Evolutionary conservation across 1,140 invertebrate species (phyloP), one percentile per base, ranked within the genome.

Genomic region (Lepidurus arcticus): DNA sequence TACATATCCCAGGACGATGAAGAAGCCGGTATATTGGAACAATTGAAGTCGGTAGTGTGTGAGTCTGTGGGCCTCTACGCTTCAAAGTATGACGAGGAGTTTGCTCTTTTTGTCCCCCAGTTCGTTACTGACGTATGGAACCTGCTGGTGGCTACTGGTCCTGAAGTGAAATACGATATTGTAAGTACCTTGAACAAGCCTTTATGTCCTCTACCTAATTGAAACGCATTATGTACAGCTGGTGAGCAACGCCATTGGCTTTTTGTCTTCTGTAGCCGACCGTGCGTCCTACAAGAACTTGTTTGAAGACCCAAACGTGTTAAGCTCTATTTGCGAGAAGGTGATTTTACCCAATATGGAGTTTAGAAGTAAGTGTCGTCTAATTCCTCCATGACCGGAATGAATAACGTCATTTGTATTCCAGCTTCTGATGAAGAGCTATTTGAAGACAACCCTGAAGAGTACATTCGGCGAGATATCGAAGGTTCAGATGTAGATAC

Each of bases 401-500:
- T 76, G 44, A 45, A n/a, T 26, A 7, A 44, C 9, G 2, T 4
- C 5, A n/a, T 47, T 44, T 45, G 6, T 74, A 74, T 80, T 77
- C 47, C n/a, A 34, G 11, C 75, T 26, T 81, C 34, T 1, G 98
- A 99, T 87, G 92, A 95, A 85, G 97, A 99, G 86, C 84, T 97
- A 45, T 99, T 80, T 44, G 94, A 98, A 85, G 96, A 98, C 83
- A 98, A 98, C 85, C 94, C 97, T 0, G 97, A 99, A 85, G 97
- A 99, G 86, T 99, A 98, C 83, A 98, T 98, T 79, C 87, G 96
- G 53, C 88, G 95, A 74, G 98, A 99, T 86, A 96, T 99, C 80
- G 97, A 99, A 87, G 97, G 97, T 7, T 97, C 96, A n/a, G 97
- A 99, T 86, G 91, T 98, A 44, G 96, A 98, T 84, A 99, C 98